Evolutionary conservation across 2,797 vertebrate species (phyloP), one percentile per base, ranked within the genome.

Genomic region (Malurus leucopterus): DNA sequence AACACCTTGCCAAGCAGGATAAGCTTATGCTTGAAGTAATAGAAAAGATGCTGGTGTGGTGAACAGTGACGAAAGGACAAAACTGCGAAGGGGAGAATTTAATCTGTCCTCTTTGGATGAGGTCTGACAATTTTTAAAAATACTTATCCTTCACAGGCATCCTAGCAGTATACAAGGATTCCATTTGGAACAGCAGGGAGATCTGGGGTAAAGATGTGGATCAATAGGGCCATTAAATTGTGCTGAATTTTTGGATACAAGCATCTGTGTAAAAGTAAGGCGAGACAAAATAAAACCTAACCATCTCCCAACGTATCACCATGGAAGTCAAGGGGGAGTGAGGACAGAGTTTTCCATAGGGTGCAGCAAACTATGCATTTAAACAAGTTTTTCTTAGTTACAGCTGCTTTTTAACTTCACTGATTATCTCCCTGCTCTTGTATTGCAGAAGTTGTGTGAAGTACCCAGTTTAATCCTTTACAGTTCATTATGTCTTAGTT

Each of bases 381-480:
- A 46, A 78, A 59, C 21, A 5, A 15, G 5, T n/a, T 55, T 80
- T 2, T 1, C 65, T 47, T 59, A 58, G 13, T 27, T 85, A 24
- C 5, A 34, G 6, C 34, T 84, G 47, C 41, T 62, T 87, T 75
- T 75, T 72, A 51, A n/a, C 27, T 64, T 77, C 24, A 13, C 17
- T 29, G 74, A 69, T 41, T 26, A n/a, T 76, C 50, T 71, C 32
- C 30, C 27, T 53, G 23, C 54, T 71, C 74, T 59, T 78, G 26
- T 78, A 27, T 46, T 81, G 50, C 53, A 69, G 73, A 8, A n/a
- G 34, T 57, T 78, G 53, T 70, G 53, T 76, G 51, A 89, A 92
- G 51, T 75, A 69, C 44, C 46, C 22, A 43, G 84, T 89, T 86
- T 69, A 90, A 75, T 85, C 50, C 67, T 84, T 89, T 81, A 54